Percentiles rank a stretch among this genome's conserved stretches.
Conservation (phyloP, 2,113 vertebrate genomes). For the Bungarus multicinctus region DNA sequence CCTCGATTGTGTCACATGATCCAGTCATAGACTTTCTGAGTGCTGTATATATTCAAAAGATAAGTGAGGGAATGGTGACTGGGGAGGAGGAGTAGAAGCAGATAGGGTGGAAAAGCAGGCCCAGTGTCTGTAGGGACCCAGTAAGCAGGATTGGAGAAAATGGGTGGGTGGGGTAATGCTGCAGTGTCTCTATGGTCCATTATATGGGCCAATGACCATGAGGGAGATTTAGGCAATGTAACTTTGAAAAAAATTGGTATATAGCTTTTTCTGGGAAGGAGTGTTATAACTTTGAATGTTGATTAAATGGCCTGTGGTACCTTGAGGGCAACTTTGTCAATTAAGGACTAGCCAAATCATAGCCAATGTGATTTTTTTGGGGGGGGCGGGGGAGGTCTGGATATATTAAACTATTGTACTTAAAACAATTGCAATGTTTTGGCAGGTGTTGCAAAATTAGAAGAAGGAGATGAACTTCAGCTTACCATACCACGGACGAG, state of each 20-base stretch:
- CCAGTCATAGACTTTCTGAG: neutral
- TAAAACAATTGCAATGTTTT: slow-evolving; percentile 44
- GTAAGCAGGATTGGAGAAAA: neutral
- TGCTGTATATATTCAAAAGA: neutral
- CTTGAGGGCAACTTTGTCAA: neutral
- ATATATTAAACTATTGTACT: neutral
- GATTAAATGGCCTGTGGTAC: neutral
- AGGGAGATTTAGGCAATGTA: neutral
- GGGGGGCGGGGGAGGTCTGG: neutral
- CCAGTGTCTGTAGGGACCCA: neutral
- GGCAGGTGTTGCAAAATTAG: slow-evolving; percentile 89
- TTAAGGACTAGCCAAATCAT: neutral
- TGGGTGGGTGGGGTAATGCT: neutral
- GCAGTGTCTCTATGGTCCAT: neutral
- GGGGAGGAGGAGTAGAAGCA: neutral
- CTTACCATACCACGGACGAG: slow-evolving; percentile 84
- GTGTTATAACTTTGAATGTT: neutral
- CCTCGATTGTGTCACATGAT: neutral
- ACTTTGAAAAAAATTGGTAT: neutral
- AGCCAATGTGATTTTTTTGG: neutral
- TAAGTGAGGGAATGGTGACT: neutral
- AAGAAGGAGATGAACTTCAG: slow-evolving; percentile 87
- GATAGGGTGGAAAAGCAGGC: neutral
- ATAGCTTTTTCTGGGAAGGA: neutral
- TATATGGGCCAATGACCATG: neutral